Conservation (phyloP, 2,888 invertebrate species). For the Homarus gammarus region DNA sequence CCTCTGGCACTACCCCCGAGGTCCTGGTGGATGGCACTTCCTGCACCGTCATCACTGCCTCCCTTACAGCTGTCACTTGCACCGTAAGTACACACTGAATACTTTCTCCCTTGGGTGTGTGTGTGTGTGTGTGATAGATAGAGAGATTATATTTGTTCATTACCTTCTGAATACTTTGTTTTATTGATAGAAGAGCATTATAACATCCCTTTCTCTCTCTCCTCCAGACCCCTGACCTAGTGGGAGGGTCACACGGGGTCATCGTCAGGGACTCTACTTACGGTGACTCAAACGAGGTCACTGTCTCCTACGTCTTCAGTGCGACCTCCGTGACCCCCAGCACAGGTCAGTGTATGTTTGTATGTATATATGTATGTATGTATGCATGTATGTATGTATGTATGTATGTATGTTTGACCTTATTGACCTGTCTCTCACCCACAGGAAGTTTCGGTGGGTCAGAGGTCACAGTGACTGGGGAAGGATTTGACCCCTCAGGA, state of each 20-base stretch:
- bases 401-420: too few species aligned
- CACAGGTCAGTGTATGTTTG: slow-evolving; percentile 13
- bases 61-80: slow-evolving; percentile 18
- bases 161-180: too few species aligned
- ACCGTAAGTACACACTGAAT: slow-evolving; percentile 8
- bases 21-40: slow-evolving; percentile 22
- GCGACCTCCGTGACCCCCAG: slow-evolving; percentile 1
- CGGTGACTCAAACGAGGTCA: slow-evolving; percentile 47
- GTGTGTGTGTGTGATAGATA: too few species aligned
- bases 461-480: slow-evolving; percentile 29
- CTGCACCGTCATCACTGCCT: slow-evolving; percentile 20
- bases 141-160: too few species aligned
- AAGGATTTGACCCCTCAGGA: slow-evolving; percentile 52
- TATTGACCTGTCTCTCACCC: neutral
- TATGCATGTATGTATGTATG: slow-evolving; percentile 10
- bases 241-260: slow-evolving; percentile 27
- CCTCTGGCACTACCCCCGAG: neutral
- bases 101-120: neutral
- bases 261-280: slow-evolving; percentile 34
- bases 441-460: slow-evolving; percentile 56
- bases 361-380: slow-evolving; percentile 17
- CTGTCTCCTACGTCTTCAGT: slow-evolving; percentile 29
- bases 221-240: slow-evolving; percentile 15
- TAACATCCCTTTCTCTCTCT: too few species aligned
- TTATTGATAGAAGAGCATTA: too few species aligned